Base-by-base conservation (phyloP, 1,140 invertebrate genomes). In the Battus philenor region DNA sequence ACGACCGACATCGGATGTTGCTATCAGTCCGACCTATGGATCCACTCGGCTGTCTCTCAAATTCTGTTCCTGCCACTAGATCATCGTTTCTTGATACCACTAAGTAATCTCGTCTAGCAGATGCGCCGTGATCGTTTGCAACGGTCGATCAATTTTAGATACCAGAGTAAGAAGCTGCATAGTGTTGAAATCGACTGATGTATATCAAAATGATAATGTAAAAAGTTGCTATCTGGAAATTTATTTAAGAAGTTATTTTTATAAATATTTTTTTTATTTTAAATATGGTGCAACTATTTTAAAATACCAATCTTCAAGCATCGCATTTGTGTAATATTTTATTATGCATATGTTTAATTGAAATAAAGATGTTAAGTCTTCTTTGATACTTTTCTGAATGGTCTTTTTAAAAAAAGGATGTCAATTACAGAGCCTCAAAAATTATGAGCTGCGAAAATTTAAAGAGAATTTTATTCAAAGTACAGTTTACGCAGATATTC, bases 1-100 rank as follows among this genome's bases (percentile, higher is more conserved):
- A 79, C 67, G 66, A 71, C 66, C 68, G 65, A 68, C 65, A 58
- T 73, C 67, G 62, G 65, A 58, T 68, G 61, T 62, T 68, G 59
- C 63, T 71, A 73, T 74, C 73, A 61, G 56, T 45, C 51, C 62
- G 55, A 61, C 62, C 62, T 61, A 59, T 68, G 60, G 48, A 62
- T 58, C 49, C 54, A 62, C 60, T 60, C 52, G 48, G 54, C 60
- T 68, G 50, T 50, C 52, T 50, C 56, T 54, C 50, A 47, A 52
- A 65, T 51, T 55, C 54, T 54, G 53, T 53, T 53, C 58, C 50
- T 55, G 58, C 43, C 38, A 48, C 48, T 45, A 39, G 26, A 39
- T 39, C 22, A 39, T 24, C 20, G 36, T 39, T 39, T 26, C 36
- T 26, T 26, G 22, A 26, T 39, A 17, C 12, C 12, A 12, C 10